Conservation (phyloP, 2,888 invertebrate genomes). For the Oligia fasciuncula region DNA sequence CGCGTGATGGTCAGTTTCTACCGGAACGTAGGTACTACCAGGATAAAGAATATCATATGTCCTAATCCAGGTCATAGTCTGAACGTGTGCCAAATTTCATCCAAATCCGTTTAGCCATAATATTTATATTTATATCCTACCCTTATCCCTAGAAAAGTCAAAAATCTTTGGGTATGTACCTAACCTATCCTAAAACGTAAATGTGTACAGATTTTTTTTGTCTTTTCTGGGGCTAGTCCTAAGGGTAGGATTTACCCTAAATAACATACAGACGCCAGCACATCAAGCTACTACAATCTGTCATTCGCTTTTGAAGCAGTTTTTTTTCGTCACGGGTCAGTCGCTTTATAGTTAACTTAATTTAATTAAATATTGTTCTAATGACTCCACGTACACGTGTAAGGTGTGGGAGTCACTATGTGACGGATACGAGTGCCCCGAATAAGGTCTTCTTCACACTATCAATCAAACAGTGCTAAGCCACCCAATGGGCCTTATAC, state of each 20-base stretch:
- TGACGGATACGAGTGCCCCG: constrained; percentile 31
- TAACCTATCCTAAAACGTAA: too few relatives aligned
- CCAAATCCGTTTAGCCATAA: not conserved
- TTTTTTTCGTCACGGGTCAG: not conserved
- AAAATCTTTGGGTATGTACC: too few relatives aligned
- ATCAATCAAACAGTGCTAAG: constrained; percentile 60
- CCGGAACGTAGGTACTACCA: not conserved
- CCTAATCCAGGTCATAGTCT: not conserved
- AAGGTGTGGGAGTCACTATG: constrained; percentile 20
- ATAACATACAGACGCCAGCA: not conserved
- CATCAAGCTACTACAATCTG: too few relatives aligned
- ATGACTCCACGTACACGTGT: constrained; percentile 1
- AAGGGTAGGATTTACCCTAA: not conserved
- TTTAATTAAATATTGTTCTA: constrained; percentile 21
- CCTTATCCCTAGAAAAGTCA: not conserved
- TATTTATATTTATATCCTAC: not conserved
- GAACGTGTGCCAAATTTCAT: not conserved
- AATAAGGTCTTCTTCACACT: constrained; percentile 44
- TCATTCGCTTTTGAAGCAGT: not conserved
- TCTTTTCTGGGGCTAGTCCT: not conserved
- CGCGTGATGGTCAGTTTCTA: not conserved
- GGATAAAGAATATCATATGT: not conserved
- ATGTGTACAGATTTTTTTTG: not conserved
- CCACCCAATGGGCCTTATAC: constrained; percentile 49
- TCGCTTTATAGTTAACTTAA: not conserved